Base-by-base conservation (phyloP, 53 echinoderm and acorn worm species). In the Echinarachnius parma region DNA sequence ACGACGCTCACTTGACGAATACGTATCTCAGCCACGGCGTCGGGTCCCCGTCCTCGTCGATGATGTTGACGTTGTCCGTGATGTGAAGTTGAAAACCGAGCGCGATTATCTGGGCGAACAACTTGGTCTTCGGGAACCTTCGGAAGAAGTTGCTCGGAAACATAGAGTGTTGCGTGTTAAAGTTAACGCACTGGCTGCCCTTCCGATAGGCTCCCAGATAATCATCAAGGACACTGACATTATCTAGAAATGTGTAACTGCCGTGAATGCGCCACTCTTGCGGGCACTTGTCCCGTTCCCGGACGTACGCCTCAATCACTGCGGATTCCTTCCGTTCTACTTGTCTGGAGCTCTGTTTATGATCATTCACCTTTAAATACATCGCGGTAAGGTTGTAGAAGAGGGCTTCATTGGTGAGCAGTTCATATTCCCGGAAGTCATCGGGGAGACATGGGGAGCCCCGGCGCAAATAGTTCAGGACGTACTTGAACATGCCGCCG, bases 391-490 rank as follows among this genome's bases (percentile, higher is more conserved):
- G n/a, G n/a, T n/a, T n/a, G 44, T 37, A 72, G 57, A 56, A 72
- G 39, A 32, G 56, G 33, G 74, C 74, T n/a, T 72, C 74, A 8
- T 39, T 24, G 8, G 36, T 27, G 8, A 72, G 57, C 2, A 72
- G 74, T 5, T 3, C 33, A 18, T 44, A 29, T 26, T 72, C 55
- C 44, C n/a, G 24, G 74, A 72, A 72, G n/a, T 57, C 57, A 1
- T 36, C 28, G 29, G 74, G 74, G 2, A 72, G 23, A 29, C 5
- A 44, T 28, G 56, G 74, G 46, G 37, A 39, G 27, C 74, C 74
- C 16, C 74, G 55, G 0, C 74, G 74, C 14, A 72, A 10, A 34
- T 56, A 72, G 29, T 72, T 72, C 36, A 72, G 74, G n/a, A 72
- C 4, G 57, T 72, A 44, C 18, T 57, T 23, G 21, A 72, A 72